phyloP scores from a whole-genome alignment of 2,797 vertebrate genomes.

The Periophthalmus magnuspinnatus region DNA sequence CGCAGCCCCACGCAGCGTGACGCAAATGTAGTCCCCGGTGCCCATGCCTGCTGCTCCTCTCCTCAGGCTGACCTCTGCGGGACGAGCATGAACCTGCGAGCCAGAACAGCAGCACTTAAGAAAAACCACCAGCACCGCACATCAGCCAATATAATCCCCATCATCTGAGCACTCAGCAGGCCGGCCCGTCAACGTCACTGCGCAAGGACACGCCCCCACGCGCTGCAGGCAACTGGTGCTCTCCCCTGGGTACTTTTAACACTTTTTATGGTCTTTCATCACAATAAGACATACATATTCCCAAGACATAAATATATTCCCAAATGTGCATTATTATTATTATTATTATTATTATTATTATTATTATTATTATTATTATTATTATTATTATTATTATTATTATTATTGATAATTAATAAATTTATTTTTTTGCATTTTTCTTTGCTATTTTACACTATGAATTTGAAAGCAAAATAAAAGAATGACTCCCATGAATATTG shows the following conservation, averaged over 20 bases:
- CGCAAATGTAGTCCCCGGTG: conserved; percentile 90
- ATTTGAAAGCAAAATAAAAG: no score
- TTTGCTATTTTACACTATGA: no score
- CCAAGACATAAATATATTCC: no score
- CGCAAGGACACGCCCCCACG: conserved; percentile 58
- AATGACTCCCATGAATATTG: no score
- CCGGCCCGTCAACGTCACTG: conserved; percentile 75
- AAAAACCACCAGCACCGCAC: conserved; percentile 35
- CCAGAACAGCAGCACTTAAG: conserved; percentile 42
- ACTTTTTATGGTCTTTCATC: no score
- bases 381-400: no score
- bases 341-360: no score
- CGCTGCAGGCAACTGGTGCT: conserved; percentile 39
- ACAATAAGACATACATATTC: background rate
- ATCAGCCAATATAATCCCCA: conserved; percentile 53
- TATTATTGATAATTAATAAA: no score
- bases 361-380: no score
- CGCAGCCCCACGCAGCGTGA: conserved; percentile 88
- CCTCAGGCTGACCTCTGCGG: conserved; percentile 46
- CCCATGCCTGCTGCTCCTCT: conserved; percentile 80
- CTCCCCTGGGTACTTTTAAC: background rate
- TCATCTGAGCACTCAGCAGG: conserved; percentile 56
- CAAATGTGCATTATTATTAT: no score
- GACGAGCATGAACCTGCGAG: conserved; percentile 52
- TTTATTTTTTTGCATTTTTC: no score